These are phyloP conservation scores for Drosophila sordidula DNA, from an alignment of 2,888 invertebrate species.

Conservation along the genomic window DNA sequence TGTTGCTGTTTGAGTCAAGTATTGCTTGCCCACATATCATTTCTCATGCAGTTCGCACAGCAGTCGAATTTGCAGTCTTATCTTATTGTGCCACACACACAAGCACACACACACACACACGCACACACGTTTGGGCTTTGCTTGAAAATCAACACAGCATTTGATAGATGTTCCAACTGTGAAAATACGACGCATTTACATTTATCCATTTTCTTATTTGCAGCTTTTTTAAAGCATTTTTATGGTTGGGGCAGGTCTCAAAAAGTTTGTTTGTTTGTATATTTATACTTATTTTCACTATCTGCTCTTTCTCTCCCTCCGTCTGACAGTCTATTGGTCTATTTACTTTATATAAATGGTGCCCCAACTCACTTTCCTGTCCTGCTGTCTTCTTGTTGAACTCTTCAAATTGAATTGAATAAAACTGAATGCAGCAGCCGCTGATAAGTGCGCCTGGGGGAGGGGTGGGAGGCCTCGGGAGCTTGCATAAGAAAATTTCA, in stretches of 20 bases:
- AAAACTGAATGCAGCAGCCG: conserved; percentile 55
- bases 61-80: conserved; percentile 40
- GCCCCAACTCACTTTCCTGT: conserved; percentile 36
- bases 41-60: conserved; percentile 49
- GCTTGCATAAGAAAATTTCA: conserved; percentile 26
- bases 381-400: conserved; percentile 29
- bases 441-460: conserved; percentile 9
- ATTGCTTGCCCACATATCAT: conserved; percentile 54
- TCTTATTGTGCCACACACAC: conserved; percentile 39
- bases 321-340: conserved; percentile 43
- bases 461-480: too few species aligned
- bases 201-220: conserved; percentile 52
- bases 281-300: conserved; percentile 63
- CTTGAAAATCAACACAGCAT: conserved; percentile 57
- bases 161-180: conserved; percentile 74
- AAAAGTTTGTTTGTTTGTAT: conserved; percentile 62
- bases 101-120: conserved; percentile 12
- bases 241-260: conserved; percentile 33
- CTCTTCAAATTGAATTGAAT: conserved; percentile 68
- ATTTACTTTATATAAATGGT: conserved; percentile 70
- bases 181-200: conserved; percentile 72
- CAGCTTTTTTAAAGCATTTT: conserved; percentile 41
- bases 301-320: conserved; percentile 21
- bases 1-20: conserved; percentile 13
- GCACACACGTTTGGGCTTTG: conserved; percentile 33